These are phyloP conservation scores for Blera fallax DNA, from an alignment of 2,888 invertebrate species.

Conservation along the genomic window DNA sequence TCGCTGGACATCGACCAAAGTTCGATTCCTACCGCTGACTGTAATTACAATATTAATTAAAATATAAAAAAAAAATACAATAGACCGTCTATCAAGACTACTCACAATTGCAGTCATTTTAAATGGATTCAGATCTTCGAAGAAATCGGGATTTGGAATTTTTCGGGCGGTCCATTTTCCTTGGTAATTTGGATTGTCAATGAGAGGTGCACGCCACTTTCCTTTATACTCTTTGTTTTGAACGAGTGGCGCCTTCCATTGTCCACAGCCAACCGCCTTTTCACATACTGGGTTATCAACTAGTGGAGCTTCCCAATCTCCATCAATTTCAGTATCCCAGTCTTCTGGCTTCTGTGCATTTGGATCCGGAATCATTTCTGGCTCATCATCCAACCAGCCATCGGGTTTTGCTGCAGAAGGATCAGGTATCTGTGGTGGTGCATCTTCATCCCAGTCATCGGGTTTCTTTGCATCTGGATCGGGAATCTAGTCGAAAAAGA, in stretches of 20 bases:
- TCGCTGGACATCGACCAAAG: constrained; percentile 99
- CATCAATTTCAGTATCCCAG: constrained; percentile 99
- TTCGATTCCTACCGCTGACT: constrained; percentile 97
- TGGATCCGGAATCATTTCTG: constrained; percentile 92
- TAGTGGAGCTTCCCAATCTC: constrained; percentile 98
- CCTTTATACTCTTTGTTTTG: constrained; percentile 96
- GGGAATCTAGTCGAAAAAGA: constrained; percentile 84
- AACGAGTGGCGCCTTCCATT: constrained; percentile 92
- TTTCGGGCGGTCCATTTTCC: constrained; percentile 96
- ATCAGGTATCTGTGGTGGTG: constrained; percentile 94
- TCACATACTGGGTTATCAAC: constrained; percentile 94
- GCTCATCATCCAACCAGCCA: constrained; percentile 97
- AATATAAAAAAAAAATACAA: background rate
- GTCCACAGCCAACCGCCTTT: constrained; percentile 93
- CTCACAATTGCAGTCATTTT: constrained; percentile 95
- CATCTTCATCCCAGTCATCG: constrained; percentile 98
- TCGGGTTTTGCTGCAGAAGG: constrained; percentile 91
- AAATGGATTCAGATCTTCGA: constrained; percentile 95
- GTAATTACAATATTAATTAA: constrained; percentile 74
- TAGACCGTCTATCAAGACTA: background rate
- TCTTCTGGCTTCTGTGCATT: constrained; percentile 93
- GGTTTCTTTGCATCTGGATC: constrained; percentile 95
- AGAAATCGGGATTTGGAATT: constrained; percentile 96
- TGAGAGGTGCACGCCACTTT: constrained; percentile 93
- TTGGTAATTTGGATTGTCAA: constrained; percentile 96